A percentile compares a stretch with the other conserved stretches of the same genome.
These are phyloP conservation scores for Agelas oroides DNA, from an alignment of 37 sponge, comb jelly and placozoan species.

Conservation along the genomic window DNA sequence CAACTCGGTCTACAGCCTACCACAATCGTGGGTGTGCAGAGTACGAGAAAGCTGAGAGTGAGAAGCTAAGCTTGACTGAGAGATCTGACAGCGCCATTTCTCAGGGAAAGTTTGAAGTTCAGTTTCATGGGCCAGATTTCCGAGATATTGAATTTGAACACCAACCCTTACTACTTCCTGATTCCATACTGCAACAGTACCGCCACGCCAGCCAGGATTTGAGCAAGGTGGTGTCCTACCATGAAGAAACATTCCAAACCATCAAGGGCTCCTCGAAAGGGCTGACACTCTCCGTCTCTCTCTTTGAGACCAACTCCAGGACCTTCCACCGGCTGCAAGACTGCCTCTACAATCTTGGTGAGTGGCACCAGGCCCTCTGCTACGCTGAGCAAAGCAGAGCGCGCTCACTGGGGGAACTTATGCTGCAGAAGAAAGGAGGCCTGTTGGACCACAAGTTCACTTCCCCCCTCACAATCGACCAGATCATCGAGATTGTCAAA, in stretches of 20 bases:
- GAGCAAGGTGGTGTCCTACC: slow-evolving; percentile 21
- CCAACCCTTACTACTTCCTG: not conserved
- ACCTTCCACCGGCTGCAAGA: slow-evolving; percentile 72
- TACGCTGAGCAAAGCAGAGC: slow-evolving; percentile 77
- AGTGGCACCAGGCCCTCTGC: slow-evolving; percentile 51
- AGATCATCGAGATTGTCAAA: slow-evolving; percentile 43
- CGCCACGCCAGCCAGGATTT: slow-evolving; percentile 39
- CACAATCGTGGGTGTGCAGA: slow-evolving; percentile 83
- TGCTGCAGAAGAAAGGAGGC: slow-evolving; percentile 45
- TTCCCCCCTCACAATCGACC: slow-evolving; percentile 47
- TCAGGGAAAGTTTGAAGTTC: not conserved
- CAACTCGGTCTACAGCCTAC: slow-evolving; percentile 54
- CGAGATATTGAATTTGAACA: slow-evolving; percentile 1
- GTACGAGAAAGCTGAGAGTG: slow-evolving; percentile 54
- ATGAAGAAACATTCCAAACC: slow-evolving; percentile 56
- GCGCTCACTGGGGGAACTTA: slow-evolving; percentile 74
- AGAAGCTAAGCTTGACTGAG: slow-evolving; percentile 1
- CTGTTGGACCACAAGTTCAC: slow-evolving; percentile 9
- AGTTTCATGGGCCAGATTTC: slow-evolving; percentile 23
- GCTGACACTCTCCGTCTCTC: slow-evolving; percentile 64
- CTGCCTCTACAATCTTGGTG: slow-evolving; percentile 56
- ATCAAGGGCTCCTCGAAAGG: slow-evolving; percentile 72
- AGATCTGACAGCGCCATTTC: not conserved
- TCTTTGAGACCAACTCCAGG: slow-evolving; percentile 70
- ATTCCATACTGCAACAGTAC: slow-evolving; percentile 23